Evolutionary conservation across 1,140 invertebrate genomes (phyloP), one percentile per base, ranked within the genome.

Genomic region (Wasmannia auropunctata): DNA sequence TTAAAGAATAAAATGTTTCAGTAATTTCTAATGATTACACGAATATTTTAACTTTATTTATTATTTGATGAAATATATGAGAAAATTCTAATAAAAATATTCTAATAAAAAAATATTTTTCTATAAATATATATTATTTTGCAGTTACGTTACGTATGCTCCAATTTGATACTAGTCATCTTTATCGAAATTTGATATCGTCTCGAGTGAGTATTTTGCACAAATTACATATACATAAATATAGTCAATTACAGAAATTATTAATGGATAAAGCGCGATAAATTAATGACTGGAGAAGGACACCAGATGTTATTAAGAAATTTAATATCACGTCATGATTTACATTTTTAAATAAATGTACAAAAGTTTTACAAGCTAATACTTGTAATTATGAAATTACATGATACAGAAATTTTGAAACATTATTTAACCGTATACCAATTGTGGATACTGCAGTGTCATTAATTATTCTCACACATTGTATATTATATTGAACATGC

Each of bases 261-360:
- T 54, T 43, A 43, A 4, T 77, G n/a, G 37, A 37, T 43, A 46
- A 31, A 11, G 11, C n/a, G 46, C 31, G 16, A 80, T 22, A 10
- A 79, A 67, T 80, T 25, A 80, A 51, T 65, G 43, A 80, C 22
- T 69, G 28, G n/a, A 69, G 2, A 70, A 70, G 25, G 22, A 56
- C 62, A 43, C 37, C 28, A 69, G 56, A 69, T 69, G 22, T 80
- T 69, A 69, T 40, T 28, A 69, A 54, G 77, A 69, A 69, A 80
- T 80, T 80, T 80, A 69, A 80, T 80, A 80, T 80, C 34, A 80
- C 63, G 62, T 79, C 31, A 80, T 7, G 40, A 56, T 28, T 60
- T 31, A 77, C 56, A 77, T 28, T 76, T 77, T 75, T 31, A 60
- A 3, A 31, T 62, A 62, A 62, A 60, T 60, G 19, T 77, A 77